Conservation (phyloP, 2,888 invertebrate genomes). For the Noctua janthina region DNA sequence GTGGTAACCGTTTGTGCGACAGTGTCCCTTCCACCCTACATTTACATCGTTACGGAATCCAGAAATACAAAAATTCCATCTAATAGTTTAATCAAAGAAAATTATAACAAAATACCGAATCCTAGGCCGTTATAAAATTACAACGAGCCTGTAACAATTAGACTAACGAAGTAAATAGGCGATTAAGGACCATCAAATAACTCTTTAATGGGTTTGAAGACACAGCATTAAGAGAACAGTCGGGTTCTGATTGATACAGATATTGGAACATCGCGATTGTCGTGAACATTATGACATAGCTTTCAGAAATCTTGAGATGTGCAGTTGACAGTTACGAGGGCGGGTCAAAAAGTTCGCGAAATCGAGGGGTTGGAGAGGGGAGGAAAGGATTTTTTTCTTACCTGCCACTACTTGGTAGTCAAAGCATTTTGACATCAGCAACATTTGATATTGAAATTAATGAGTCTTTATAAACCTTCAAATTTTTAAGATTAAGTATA, state of each 20-base stretch:
- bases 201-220: constrained; percentile 20
- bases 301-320: constrained; percentile 3
- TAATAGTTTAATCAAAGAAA: neutral
- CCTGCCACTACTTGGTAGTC: no score
- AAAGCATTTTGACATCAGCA: neutral
- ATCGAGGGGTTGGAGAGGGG: no score
- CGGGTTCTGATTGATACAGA: neutral
- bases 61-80: neutral
- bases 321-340: neutral
- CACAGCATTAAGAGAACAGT: neutral
- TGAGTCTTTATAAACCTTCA: neutral
- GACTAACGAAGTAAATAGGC: constrained; percentile 31
- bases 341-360: no score
- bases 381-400: no score
- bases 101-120: neutral
- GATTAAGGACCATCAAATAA: constrained; percentile 30
- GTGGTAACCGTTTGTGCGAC: no score
- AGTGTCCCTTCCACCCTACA: no score
- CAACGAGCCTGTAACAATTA: constrained; percentile 23
- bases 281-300: neutral
- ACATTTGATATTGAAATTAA: neutral
- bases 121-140: constrained; percentile 6
- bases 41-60: neutral
- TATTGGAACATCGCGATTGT: neutral
- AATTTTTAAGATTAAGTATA: neutral